Evolutionary conservation across 2,888 invertebrate species (phyloP), one percentile per base, ranked within the genome.

Genomic region (Luffia ferchaultella): DNA sequence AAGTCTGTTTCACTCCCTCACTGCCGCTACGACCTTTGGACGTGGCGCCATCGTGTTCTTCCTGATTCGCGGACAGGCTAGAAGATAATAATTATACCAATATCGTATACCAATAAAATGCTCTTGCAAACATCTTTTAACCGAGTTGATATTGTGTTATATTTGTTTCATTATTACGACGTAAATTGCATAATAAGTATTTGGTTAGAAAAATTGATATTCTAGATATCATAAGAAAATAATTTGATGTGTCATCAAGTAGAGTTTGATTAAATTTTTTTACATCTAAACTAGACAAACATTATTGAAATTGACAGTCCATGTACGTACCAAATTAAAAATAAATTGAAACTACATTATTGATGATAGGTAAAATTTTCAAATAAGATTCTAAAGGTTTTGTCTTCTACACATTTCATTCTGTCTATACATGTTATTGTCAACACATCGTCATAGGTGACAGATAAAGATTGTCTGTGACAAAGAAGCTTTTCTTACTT

Each of bases 401-500:
- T 15, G 9, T 40, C 9, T 7, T 40, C 9, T 15, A 7, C 9
- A 15, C 40, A 40, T 40, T 7, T 7, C 15, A 15, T 40, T 15
- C 9, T 40, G 9, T 40, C 15, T 15, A 15, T 40, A 9, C 40
- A 40, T 15, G 9, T 40, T 40, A 7, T 9, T 7, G 15, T 9
- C 15, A 40, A 9, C 15, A 7, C 40, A 15, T 15, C 9, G 9
- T 40, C n/a, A n/a, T n/a, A n/a, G n/a, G n/a, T 20, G 17, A 49
- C 19, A 15, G 42, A 50, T 50, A 2, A 30, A 50, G 7, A 45
- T 12, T 12, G 5, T 45, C 17, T 20, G 20, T 12, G 44, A 20
- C 16, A 30, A 17, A 16, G n/a, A n/a, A n/a, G n/a, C n/a, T n/a
- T n/a, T 41, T 65, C 76, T 76, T 59, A 82, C 80, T 77, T 76